A percentile compares a stretch with the other conserved stretches of the same genome.
These are phyloP conservation scores for Crocodylus rhombifer DNA, from an alignment of 2,797 vertebrate genomes.

Conservation along the genomic window DNA sequence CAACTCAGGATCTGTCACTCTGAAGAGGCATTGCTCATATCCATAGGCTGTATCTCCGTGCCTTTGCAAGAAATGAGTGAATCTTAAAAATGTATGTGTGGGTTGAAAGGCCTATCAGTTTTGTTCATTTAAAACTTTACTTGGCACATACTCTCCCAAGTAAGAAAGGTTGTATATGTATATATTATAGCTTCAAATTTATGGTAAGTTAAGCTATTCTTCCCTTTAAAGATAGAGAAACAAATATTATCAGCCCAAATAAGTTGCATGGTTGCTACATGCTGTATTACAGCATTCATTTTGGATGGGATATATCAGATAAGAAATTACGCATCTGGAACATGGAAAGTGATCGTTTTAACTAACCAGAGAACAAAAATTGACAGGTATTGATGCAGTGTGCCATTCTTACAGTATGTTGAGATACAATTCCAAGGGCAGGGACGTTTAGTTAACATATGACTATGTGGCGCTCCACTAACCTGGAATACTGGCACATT, in stretches of 20 bases:
- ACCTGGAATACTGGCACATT: background rate
- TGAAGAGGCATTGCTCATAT: background rate
- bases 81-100: background rate
- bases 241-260: background rate
- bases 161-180: background rate
- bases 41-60: background rate
- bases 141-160: background rate
- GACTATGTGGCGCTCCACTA: background rate
- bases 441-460: background rate
- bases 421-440: background rate
- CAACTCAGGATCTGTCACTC: background rate
- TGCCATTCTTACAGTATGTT: background rate
- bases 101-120: background rate
- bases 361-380: conserved; percentile 13
- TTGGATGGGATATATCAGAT: background rate
- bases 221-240: conserved; percentile 14
- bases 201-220: background rate
- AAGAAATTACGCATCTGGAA: conserved; percentile 1
- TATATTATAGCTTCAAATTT: too few species aligned
- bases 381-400: background rate
- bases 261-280: background rate
- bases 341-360: conserved; percentile 31
- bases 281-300: background rate
- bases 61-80: accelerated
- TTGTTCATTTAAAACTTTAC: background rate